Evolutionary conservation across 2,888 invertebrate species (phyloP).

Genomic region (Lepas anatifera): DNA sequence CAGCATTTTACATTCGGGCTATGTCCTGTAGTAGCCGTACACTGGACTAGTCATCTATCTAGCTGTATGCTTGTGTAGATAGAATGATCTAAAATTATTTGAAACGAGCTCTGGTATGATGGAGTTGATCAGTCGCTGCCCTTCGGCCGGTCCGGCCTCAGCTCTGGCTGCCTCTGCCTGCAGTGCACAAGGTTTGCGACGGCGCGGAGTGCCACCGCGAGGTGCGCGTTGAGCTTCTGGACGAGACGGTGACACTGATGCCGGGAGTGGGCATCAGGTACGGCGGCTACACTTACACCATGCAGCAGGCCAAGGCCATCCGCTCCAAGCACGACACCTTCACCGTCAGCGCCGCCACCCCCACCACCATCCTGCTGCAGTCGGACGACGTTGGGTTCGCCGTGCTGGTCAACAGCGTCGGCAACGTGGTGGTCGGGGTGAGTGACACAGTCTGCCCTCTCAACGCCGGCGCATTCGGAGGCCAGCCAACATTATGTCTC

Average conservation of each 20-base stretch:
- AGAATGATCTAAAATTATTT: too few species aligned
- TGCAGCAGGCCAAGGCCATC: not conserved
- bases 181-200: not conserved
- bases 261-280: not conserved
- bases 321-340: not conserved
- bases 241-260: not conserved
- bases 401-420: slow-evolving; percentile 1
- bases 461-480: too few species aligned
- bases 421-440: slow-evolving; percentile 1
- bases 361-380: not conserved
- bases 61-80: too few species aligned
- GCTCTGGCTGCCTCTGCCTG: too few species aligned
- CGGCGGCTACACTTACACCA: not conserved
- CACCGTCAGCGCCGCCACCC: not conserved
- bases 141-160: too few species aligned
- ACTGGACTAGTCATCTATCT: too few species aligned
- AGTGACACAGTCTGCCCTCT: too few species aligned
- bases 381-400: not conserved
- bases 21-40: too few species aligned
- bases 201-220: not conserved
- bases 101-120: too few species aligned
- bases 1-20: too few species aligned
- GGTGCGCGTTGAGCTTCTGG: not conserved
- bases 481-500: too few species aligned
- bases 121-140: too few species aligned